These are phyloP conservation scores for Porites rus DNA, from an alignment of 92 coral and sea anemone species.

Conservation along the genomic window DNA sequence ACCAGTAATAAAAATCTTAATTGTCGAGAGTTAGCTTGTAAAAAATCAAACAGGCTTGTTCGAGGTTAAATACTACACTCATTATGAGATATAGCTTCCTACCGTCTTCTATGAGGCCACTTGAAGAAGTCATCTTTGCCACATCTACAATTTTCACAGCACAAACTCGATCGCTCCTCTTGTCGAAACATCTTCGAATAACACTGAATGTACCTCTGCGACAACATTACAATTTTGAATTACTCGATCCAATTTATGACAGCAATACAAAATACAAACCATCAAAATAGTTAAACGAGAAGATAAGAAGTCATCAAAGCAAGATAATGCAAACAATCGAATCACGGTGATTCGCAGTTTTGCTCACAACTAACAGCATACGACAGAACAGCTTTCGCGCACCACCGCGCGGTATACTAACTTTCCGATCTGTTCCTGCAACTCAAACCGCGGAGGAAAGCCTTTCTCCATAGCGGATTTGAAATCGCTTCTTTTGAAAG, in stretches of 20 bases:
- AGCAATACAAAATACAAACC: constrained; percentile 30
- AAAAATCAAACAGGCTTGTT: constrained; percentile 13
- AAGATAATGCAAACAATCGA: constrained; percentile 28
- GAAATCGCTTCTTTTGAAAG: not conserved
- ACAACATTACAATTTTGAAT: constrained; percentile 33
- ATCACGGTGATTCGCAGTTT: constrained; percentile 1
- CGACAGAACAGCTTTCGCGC: not conserved
- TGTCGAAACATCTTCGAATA: constrained; percentile 95
- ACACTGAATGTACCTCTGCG: constrained; percentile 98
- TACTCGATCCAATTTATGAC: constrained; percentile 9
- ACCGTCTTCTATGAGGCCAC: constrained; percentile 98
- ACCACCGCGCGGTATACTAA: constrained; percentile 51
- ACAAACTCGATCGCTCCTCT: constrained; percentile 86
- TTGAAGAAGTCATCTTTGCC: constrained; percentile 90
- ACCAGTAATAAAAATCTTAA: not conserved
- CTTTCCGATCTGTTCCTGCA: constrained; percentile 99
- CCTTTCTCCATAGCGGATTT: constrained; percentile 83
- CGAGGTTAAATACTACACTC: not conserved
- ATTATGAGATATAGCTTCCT: constrained; percentile 19
- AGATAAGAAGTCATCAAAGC: constrained; percentile 46
- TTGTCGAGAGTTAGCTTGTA: not conserved
- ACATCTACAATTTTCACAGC: constrained; percentile 99
- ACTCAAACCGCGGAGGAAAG: constrained; percentile 95
- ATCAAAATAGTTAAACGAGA: constrained; percentile 20
- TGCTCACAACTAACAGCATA: constrained; percentile 3